Percentiles rank a stretch among this genome's conserved stretches.
These are phyloP conservation scores for Leucoma salicis DNA, from an alignment of 2,888 invertebrate genomes.

Conservation along the genomic window DNA sequence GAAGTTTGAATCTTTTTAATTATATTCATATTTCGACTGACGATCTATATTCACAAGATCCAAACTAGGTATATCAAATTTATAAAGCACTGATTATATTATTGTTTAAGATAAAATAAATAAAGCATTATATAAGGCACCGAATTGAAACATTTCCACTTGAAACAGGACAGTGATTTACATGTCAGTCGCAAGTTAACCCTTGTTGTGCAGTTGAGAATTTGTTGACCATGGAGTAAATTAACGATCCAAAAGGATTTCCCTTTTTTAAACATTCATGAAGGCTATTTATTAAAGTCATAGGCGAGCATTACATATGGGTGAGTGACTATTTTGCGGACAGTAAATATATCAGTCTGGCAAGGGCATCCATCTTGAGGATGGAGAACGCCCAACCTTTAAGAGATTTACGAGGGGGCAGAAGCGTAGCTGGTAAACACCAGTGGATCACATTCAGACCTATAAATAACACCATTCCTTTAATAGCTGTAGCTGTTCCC, in stretches of 20 bases:
- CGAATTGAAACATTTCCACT: too few species aligned
- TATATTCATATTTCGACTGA: too few species aligned
- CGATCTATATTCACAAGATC: too few species aligned
- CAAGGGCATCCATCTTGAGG: conserved; percentile 76
- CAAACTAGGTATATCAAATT: too few species aligned
- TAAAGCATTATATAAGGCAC: too few species aligned
- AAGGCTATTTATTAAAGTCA: conserved; percentile 51
- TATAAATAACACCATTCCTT: conserved; percentile 56
- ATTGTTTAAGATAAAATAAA: too few species aligned
- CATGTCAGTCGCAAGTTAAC: conserved; percentile 29
- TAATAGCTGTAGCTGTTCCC: conserved; percentile 31
- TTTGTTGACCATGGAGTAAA: conserved; percentile 26
- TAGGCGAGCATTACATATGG: conserved; percentile 52
- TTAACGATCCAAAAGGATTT: conserved; percentile 34
- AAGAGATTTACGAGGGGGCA: conserved; percentile 77
- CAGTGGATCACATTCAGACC: conserved; percentile 48
- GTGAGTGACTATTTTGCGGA: conserved; percentile 58
- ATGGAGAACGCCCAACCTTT: conserved; percentile 76
- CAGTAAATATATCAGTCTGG: conserved; percentile 77
- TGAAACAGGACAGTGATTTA: too few species aligned
- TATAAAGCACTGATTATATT: too few species aligned
- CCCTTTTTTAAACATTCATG: conserved; percentile 43
- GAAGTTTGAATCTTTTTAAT: too few species aligned
- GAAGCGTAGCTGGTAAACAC: conserved; percentile 60
- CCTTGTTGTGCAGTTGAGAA: conserved; percentile 26